Percentiles rank a stretch among this genome's conserved stretches.
These are phyloP conservation scores for Heliconius himera DNA, from an alignment of 1,140 invertebrate genomes.

Conservation along the genomic window DNA sequence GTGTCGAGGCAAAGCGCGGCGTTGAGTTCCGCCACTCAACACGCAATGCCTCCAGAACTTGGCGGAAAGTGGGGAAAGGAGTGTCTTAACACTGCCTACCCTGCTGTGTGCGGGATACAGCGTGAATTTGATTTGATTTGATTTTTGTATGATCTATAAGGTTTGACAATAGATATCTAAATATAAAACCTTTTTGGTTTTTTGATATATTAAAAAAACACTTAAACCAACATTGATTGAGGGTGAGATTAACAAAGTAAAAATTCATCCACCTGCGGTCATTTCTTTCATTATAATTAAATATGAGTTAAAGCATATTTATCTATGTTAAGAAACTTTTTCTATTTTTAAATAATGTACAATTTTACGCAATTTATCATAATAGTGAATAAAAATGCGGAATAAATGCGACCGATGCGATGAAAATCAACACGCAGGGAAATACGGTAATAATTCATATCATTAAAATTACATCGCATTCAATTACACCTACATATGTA, in stretches of 20 bases:
- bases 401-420: slow-evolving; percentile 21
- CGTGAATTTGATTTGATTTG: no score
- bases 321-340: background rate
- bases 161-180: background rate
- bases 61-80: no score
- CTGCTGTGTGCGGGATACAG: no score
- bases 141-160: no score
- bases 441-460: slow-evolving; percentile 20
- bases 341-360: slow-evolving; percentile 15
- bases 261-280: background rate
- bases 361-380: slow-evolving; percentile 39
- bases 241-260: background rate
- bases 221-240: background rate
- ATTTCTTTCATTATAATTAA: background rate
- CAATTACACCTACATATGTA: slow-evolving; percentile 9
- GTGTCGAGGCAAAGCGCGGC: no score
- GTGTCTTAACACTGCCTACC: no score
- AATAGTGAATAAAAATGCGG: slow-evolving; percentile 25
- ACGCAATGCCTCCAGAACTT: no score
- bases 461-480: slow-evolving; percentile 29
- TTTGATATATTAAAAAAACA: background rate
- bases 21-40: no score
- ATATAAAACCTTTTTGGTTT: background rate
- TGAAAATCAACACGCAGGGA: slow-evolving; percentile 24
- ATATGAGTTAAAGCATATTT: background rate